Conservation (phyloP, 2,888 invertebrate genomes). For the Conomelus anceps region DNA sequence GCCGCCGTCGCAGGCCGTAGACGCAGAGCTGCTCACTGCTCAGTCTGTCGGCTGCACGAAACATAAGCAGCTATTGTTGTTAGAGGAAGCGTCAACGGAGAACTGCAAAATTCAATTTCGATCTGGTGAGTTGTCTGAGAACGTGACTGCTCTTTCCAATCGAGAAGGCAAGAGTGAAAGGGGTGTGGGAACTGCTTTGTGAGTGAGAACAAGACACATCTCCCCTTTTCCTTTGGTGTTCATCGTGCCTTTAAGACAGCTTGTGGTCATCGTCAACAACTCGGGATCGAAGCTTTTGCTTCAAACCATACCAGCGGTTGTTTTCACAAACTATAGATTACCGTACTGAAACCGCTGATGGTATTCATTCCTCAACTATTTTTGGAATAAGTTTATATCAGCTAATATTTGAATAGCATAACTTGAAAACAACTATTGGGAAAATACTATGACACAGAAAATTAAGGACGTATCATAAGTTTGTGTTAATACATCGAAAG, state of each 20-base stretch:
- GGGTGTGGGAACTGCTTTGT: neutral
- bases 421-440: too few species aligned
- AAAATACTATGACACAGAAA: too few species aligned
- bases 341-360: too few species aligned
- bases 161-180: neutral
- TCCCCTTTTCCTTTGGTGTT: neutral
- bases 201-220: neutral
- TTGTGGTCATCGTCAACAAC: neutral
- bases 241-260: neutral
- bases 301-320: neutral
- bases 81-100: neutral
- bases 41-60: too few species aligned
- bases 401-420: too few species aligned
- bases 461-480: too few species aligned
- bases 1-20: too few species aligned
- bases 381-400: too few species aligned
- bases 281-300: neutral
- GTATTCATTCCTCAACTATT: neutral
- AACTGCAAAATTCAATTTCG: neutral
- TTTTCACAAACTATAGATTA: too few species aligned
- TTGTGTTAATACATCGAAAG: neutral
- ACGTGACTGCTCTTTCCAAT: neutral
- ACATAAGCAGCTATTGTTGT: neutral
- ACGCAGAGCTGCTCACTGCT: too few species aligned
- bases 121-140: neutral